Evolutionary conservation across 2,797 vertebrate genomes (phyloP).

Genomic region (Rhinichthys osculus): DNA sequence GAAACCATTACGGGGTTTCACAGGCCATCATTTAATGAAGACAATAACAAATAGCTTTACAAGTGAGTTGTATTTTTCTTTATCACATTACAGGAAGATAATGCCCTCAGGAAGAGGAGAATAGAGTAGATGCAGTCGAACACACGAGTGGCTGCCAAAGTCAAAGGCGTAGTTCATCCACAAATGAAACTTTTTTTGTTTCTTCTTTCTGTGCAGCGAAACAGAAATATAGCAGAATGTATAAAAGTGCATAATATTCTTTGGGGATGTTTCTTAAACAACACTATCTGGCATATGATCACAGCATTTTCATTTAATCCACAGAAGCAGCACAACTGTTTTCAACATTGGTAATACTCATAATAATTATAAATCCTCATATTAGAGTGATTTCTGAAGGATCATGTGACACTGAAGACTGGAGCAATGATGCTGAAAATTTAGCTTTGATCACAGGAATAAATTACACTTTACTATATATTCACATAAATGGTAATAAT

Average conservation of each 20-base stretch:
- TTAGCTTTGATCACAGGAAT: neutral
- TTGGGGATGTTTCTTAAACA: neutral
- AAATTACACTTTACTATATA: neutral
- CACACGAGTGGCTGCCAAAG: neutral
- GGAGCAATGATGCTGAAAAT: neutral
- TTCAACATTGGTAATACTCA: too few species aligned
- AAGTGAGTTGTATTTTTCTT: slow-evolving; percentile 49
- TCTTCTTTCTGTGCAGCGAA: neutral
- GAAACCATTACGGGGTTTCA: slow-evolving; percentile 47
- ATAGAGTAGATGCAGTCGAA: neutral
- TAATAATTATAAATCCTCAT: neutral
- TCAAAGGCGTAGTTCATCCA: neutral
- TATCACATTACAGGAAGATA: slow-evolving; percentile 49
- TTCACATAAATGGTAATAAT: neutral
- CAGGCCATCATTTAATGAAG: slow-evolving; percentile 58
- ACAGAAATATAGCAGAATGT: neutral
- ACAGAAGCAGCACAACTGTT: too few species aligned
- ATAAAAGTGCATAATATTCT: neutral
- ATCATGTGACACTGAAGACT: neutral
- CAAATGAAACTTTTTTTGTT: neutral
- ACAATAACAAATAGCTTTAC: slow-evolving; percentile 54
- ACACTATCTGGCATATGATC: too few species aligned
- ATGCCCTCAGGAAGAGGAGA: slow-evolving; percentile 32
- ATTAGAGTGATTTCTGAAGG: neutral
- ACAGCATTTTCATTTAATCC: too few species aligned